These are phyloP conservation scores for Hemiscyllium ocellatum DNA, from an alignment of 2,113 vertebrate species.

Conservation along the genomic window DNA sequence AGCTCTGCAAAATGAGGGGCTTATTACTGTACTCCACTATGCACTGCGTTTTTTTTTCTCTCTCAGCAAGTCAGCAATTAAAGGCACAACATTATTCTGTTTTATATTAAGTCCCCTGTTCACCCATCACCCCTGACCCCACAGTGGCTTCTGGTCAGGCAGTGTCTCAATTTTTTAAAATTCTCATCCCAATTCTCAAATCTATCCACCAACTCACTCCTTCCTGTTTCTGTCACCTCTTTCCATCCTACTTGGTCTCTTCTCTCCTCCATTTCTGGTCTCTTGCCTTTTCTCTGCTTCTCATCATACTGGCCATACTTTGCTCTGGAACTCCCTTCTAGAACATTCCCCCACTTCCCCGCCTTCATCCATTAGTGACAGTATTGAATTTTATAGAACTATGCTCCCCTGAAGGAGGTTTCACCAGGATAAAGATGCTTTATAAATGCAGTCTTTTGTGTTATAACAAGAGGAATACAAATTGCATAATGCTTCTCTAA, in stretches of 20 bases:
- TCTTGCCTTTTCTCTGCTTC: neutral
- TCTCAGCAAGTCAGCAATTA: slow-evolving; percentile 21
- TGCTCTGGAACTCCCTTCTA: neutral
- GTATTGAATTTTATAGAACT: neutral
- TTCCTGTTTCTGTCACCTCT: neutral
- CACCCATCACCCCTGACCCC: neutral
- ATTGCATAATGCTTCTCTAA: neutral
- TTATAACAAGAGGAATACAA: neutral
- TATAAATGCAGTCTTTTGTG: neutral
- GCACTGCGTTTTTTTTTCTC: neutral
- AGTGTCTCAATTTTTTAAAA: neutral
- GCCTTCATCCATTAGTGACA: neutral
- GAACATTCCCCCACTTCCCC: neutral
- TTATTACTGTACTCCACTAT: slow-evolving; percentile 22
- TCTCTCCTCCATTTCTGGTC: neutral
- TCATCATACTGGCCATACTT: neutral
- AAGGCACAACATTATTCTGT: neutral
- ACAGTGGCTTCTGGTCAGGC: neutral
- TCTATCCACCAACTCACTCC: neutral
- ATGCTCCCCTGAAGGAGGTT: neutral
- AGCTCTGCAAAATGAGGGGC: slow-evolving; percentile 26
- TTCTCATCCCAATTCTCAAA: neutral
- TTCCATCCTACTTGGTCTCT: neutral
- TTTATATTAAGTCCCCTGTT: neutral
- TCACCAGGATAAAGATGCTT: neutral